phyloP scores from a whole-genome alignment of 2,797 vertebrate species.

The Neoniphon sammara region DNA sequence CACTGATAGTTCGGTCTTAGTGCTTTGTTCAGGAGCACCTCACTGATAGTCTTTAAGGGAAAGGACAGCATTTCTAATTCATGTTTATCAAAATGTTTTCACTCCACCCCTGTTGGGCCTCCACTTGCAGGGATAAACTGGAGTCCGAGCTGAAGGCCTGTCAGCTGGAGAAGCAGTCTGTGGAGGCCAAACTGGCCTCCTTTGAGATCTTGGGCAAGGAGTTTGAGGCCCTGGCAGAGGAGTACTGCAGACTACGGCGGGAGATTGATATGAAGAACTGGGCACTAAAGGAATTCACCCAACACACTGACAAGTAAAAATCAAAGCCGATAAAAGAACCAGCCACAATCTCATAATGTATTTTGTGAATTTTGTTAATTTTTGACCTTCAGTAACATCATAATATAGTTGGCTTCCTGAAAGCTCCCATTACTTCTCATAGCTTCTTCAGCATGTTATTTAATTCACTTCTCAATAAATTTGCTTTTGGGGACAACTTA shows the following conservation, averaged over 20 bases:
- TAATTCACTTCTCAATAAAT: neutral
- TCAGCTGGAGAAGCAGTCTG: constrained; percentile 80
- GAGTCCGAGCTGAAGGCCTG: constrained; percentile 75
- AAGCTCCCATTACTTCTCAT: neutral
- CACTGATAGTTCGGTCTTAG: neutral
- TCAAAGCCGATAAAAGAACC: neutral
- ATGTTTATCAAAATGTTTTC: no score
- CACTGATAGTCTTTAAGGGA: no score
- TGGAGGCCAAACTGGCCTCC: constrained; percentile 80
- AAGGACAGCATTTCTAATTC: no score
- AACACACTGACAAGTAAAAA: constrained; percentile 58
- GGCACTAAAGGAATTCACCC: constrained; percentile 86
- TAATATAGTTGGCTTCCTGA: neutral
- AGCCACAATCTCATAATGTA: neutral
- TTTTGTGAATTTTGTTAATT: neutral
- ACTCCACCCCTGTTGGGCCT: neutral
- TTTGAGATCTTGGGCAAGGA: constrained; percentile 88
- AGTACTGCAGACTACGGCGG: constrained; percentile 84
- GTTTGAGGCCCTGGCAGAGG: constrained; percentile 86
- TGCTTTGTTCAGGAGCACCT: neutral
- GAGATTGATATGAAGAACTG: constrained; percentile 85
- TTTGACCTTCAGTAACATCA: neutral
- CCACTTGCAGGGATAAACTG: constrained; percentile 81
- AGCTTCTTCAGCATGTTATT: neutral
- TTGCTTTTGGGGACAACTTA: neutral